These are phyloP conservation scores for Hippopotamus amphibius DNA, from an alignment of 2,113 vertebrate genomes.

Conservation along the genomic window DNA sequence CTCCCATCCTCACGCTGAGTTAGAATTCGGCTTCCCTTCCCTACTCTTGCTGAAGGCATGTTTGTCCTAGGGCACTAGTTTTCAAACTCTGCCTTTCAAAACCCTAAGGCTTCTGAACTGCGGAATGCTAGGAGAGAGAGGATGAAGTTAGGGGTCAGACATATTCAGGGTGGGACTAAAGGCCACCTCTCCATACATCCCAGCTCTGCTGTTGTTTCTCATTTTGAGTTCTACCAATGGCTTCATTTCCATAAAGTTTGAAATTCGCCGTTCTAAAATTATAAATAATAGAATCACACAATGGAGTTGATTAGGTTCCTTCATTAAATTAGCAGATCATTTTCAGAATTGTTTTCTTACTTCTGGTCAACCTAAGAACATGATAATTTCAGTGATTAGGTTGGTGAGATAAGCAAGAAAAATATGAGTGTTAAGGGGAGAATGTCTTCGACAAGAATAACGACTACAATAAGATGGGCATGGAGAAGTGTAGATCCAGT, in stretches of 20 bases:
- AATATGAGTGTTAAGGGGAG: background rate
- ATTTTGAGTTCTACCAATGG: background rate
- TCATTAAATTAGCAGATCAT: background rate
- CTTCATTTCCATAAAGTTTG: background rate
- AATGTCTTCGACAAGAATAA: background rate
- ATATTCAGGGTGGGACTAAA: background rate
- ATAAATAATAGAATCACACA: background rate
- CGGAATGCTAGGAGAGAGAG: background rate
- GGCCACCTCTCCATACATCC: background rate
- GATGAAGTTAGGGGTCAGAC: background rate
- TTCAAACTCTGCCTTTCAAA: slow-evolving; percentile 35
- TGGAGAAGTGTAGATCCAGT: background rate
- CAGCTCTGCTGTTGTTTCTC: background rate
- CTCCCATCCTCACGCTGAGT: background rate
- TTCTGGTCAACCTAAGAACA: background rate
- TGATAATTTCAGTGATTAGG: slow-evolving; percentile 16
- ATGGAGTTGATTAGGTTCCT: background rate
- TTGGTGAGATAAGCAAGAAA: background rate
- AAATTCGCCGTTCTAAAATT: background rate
- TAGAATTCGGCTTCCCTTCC: background rate
- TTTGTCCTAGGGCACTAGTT: background rate
- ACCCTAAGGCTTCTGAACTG: background rate
- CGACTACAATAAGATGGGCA: background rate
- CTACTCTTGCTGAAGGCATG: background rate
- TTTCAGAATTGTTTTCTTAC: background rate